Evolutionary conservation across 2,888 invertebrate genomes (phyloP), one percentile per base, ranked within the genome.

Genomic region (Theretra japonica): DNA sequence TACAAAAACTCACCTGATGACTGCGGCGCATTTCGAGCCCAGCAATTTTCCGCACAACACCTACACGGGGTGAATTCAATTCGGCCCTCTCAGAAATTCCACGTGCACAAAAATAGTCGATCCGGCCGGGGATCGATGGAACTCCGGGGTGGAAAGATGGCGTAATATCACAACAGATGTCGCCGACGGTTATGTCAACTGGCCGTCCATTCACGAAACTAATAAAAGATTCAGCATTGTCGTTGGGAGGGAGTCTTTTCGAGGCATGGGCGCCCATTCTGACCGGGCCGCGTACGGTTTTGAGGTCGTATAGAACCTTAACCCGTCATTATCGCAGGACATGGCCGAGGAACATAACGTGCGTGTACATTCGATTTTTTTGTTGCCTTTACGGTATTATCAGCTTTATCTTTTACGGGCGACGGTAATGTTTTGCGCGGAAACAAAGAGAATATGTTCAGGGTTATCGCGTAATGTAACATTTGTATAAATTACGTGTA

Each of bases 201-300:
- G 90, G 89, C 88, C 91, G 88, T 90, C 90, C 91, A 92, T 93
- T 93, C 90, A 90, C 91, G 83, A 88, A 92, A 91, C 92, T 92
- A 93, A 94, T 94, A 94, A 93, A 93, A 94, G 92, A 94, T 93
- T 93, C 94, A 94, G 91, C 90, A 90, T 89, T 90, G 90, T 89
- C 92, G 91, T 91, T 91, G 84, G 79, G 85, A 86, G 83, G 88
- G 88, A 89, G 88, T 90, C 81, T 86, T 90, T 87, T 85, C 83
- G 82, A 85, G 85, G 84, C 87, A 85, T 88, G 86, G 85, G 82
- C 83, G 83, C 82, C 86, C 86, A 86, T 87, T 87, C 78, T 79
- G 76, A 79, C 78, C 81, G 82, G 82, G 79, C 77, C 80, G 73
- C 76, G 83, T 65, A 62, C 82, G 80, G 82, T 84, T 88, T 84